Conservation (phyloP, 2,888 invertebrate species). For the Dasypolia templi region DNA sequence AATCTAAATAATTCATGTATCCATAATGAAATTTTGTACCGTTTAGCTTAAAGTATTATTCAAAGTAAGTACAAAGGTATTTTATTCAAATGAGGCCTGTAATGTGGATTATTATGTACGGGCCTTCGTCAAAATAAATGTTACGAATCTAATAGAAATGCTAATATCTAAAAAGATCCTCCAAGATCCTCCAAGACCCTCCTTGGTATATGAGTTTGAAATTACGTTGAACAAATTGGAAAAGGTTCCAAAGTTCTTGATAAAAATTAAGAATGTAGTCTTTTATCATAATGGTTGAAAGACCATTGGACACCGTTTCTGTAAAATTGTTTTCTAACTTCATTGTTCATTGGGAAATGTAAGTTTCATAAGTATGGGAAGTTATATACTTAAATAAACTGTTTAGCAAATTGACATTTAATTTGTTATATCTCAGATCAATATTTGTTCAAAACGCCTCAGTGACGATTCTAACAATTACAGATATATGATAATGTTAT, state of each 20-base stretch:
- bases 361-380: too few relatives aligned
- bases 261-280: conserved; percentile 21
- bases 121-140: conserved; percentile 21
- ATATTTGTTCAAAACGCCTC: conserved; percentile 50
- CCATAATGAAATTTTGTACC: conserved; percentile 9
- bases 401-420: too few relatives aligned
- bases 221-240: conserved; percentile 20
- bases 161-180: conserved; percentile 2
- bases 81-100: conserved; percentile 11
- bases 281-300: background rate
- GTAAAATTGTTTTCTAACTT: background rate
- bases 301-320: background rate
- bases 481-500: conserved; percentile 28
- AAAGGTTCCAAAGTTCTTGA: conserved; percentile 18
- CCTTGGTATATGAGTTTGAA: conserved; percentile 19
- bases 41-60: conserved; percentile 4
- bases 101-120: conserved; percentile 3
- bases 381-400: too few relatives aligned
- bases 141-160: conserved; percentile 20
- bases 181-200: too few relatives aligned
- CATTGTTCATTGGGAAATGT: background rate
- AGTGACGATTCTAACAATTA: conserved; percentile 42
- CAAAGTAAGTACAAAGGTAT: conserved; percentile 14
- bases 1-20: conserved; percentile 38
- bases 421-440: conserved; percentile 2